Evolutionary conservation across 2,888 invertebrate species (phyloP).

Genomic region (Zaprionus bogoriensis): DNA sequence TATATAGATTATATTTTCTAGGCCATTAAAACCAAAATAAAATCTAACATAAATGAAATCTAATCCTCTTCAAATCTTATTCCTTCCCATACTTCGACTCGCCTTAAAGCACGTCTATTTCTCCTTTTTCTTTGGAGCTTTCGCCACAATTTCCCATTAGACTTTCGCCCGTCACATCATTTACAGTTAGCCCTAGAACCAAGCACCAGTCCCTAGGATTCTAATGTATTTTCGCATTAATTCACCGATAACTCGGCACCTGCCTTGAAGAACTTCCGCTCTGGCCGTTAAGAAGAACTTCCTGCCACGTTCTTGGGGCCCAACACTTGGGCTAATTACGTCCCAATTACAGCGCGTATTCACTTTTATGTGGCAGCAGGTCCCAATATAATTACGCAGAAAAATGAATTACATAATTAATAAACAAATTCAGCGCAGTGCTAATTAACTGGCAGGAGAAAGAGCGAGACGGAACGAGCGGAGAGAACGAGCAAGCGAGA

Average conservation of each 20-base stretch:
- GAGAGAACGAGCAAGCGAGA: neutral
- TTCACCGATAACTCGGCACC: conserved; percentile 30
- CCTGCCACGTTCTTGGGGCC: conserved; percentile 6
- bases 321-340: conserved; percentile 62
- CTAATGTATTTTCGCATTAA: conserved; percentile 39
- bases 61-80: no score
- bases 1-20: no score
- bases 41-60: no score
- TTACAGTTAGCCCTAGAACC: conserved; percentile 12
- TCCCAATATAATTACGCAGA: conserved; percentile 73
- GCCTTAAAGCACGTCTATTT: neutral
- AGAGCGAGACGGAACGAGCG: neutral
- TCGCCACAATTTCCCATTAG: neutral
- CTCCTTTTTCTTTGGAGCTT: neutral
- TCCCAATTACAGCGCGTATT: conserved; percentile 64
- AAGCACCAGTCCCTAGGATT: neutral
- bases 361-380: conserved; percentile 57
- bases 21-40: no score
- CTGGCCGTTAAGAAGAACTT: conserved; percentile 5
- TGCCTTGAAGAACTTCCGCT: conserved; percentile 11
- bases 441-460: conserved; percentile 62
- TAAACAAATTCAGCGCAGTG: conserved; percentile 70
- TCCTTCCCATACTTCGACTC: neutral
- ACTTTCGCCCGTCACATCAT: conserved; percentile 8
- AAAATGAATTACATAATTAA: conserved; percentile 78